A percentile compares a stretch with the other conserved stretches of the same genome.
Conservation (phyloP, 1,140 invertebrate species). For the Daktulosphaira vitifoliae region DNA sequence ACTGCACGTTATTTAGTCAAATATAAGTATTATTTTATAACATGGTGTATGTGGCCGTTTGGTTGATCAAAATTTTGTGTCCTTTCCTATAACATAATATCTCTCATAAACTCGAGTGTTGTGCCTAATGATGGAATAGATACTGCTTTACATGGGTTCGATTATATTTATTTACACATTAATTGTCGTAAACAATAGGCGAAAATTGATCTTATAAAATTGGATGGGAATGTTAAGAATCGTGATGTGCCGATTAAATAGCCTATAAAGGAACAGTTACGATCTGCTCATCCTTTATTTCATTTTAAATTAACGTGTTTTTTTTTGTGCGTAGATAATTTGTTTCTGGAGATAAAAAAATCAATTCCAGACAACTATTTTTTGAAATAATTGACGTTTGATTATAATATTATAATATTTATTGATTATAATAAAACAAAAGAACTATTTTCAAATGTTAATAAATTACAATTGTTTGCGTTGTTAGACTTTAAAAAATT, state of each 20-base stretch:
- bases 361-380: not conserved
- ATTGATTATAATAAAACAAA: conserved; percentile 2
- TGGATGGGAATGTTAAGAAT: not conserved
- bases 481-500: conserved; percentile 17
- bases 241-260: not conserved
- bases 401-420: too few relatives aligned
- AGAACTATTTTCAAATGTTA: conserved; percentile 1
- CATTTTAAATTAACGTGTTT: conserved; percentile 12
- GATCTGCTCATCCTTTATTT: not conserved
- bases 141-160: not conserved
- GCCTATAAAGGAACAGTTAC: not conserved
- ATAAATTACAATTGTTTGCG: conserved; percentile 1
- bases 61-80: too few relatives aligned
- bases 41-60: too few relatives aligned
- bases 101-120: not conserved
- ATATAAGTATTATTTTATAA: too few relatives aligned
- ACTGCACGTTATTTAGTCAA: too few relatives aligned
- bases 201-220: not conserved
- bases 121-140: not conserved
- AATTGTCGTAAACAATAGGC: not conserved
- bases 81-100: too few relatives aligned
- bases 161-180: not conserved
- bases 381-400: conserved; percentile 19
- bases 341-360: conserved; percentile 9
- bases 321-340: too few relatives aligned